phyloP scores from a whole-genome alignment of 2,888 invertebrate genomes.

The Cryptus viduatorius region DNA sequence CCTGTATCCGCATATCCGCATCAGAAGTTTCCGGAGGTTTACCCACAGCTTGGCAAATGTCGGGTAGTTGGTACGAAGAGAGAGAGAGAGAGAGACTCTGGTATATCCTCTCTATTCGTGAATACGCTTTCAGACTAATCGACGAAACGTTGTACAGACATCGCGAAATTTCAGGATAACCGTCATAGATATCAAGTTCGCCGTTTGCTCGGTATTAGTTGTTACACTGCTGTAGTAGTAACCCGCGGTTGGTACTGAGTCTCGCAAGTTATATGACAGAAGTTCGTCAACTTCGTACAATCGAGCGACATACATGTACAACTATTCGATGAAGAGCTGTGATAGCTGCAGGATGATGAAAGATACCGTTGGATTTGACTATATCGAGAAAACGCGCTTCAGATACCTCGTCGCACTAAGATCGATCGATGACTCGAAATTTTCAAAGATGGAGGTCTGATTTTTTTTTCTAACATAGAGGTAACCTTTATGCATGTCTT shows the following conservation, averaged over 20 bases:
- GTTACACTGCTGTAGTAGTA: slow-evolving; percentile 11
- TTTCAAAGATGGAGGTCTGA: too few species aligned
- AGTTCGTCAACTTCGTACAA: slow-evolving; percentile 16
- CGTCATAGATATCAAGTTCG: slow-evolving; percentile 29
- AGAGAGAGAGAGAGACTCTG: not conserved
- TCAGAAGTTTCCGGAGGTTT: not conserved
- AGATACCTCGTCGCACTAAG: not conserved
- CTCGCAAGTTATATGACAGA: slow-evolving; percentile 25
- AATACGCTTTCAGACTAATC: slow-evolving; percentile 43
- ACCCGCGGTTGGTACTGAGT: not conserved
- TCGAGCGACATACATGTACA: not conserved
- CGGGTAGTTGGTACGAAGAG: not conserved
- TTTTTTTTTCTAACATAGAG: too few species aligned
- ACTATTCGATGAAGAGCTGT: slow-evolving; percentile 3
- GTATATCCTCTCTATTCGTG: slow-evolving; percentile 3
- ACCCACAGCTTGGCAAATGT: slow-evolving; percentile 20
- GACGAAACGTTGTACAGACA: slow-evolving; percentile 43
- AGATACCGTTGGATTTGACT: not conserved
- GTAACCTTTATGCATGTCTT: too few species aligned
- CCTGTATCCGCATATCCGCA: not conserved
- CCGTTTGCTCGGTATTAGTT: not conserved
- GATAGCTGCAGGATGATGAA: not conserved
- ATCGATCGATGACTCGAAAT: too few species aligned
- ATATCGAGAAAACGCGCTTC: not conserved
- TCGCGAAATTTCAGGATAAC: slow-evolving; percentile 20